A percentile compares a stretch with the other conserved stretches of the same genome.
Conservation (phyloP, 2,797 vertebrate genomes). For the Pelodytes ibericus region DNA sequence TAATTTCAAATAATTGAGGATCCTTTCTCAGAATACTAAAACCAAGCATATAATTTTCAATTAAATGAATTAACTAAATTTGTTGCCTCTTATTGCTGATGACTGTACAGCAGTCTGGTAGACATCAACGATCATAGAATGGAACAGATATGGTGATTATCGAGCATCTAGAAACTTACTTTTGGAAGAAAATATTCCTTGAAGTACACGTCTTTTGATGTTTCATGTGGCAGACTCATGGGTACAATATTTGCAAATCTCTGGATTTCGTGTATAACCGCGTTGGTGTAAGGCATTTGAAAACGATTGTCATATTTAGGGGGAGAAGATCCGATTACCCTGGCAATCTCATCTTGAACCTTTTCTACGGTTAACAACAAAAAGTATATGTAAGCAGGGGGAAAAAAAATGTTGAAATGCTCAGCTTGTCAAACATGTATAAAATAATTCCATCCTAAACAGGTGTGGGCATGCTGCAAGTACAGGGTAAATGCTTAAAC, state of each 20-base stretch:
- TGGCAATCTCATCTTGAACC: constrained; percentile 24
- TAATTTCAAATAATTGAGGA: no score
- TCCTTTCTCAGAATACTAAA: no score
- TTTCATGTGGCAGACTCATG: constrained; percentile 62
- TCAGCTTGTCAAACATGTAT: no score
- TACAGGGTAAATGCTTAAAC: no score
- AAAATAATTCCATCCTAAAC: no score
- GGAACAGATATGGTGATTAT: neutral
- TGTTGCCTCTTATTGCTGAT: no score
- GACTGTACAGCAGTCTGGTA: no score
- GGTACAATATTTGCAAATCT: constrained; percentile 52
- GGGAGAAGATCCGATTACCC: constrained; percentile 3
- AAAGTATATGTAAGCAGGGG: neutral
- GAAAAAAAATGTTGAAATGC: neutral
- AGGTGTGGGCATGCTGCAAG: no score
- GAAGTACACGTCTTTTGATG: constrained; percentile 59
- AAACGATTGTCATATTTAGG: constrained; percentile 45
- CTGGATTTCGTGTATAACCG: constrained; percentile 60
- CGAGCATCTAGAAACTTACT: constrained; percentile 57
- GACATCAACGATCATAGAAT: no score
- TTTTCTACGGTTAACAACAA: constrained; percentile 8
- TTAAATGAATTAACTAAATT: no score
- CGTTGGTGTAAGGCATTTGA: constrained; percentile 60
- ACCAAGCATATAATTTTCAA: no score
- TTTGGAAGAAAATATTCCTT: constrained; percentile 66